Base-by-base conservation (phyloP, 2,113 vertebrate genomes). In the Ailurus styani region DNA sequence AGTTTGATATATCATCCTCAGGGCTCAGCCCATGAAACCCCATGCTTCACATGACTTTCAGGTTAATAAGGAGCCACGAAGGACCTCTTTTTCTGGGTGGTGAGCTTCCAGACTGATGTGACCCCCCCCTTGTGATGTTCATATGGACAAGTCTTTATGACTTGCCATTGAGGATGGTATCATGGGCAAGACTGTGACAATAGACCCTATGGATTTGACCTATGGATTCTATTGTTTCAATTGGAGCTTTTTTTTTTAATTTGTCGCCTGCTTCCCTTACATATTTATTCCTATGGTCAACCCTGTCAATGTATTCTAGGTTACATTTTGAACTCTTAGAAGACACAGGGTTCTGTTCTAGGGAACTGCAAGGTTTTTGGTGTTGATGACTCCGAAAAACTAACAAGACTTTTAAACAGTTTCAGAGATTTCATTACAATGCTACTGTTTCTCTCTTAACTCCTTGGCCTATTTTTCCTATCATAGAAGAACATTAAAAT, bases 381-480 rank as follows among this genome's bases (percentile, higher is more conserved):
- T 93, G 34, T n/a, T 91, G 21, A 88, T 86, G 60, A n/a, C 42
- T 72, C 40, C 52, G 55, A 78, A 95, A 77, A 91, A 11, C 31
- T 77, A 88, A 85, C 14, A 66, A 83, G 34, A 66, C 34, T 82
- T 88, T 88, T 81, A 55, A 93, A 91, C 27, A 42, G 70, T 92
- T 96, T 87, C 75, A 78, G 50, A 92, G 12, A 90, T 89, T 92
- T 96, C 21, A 54, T 83, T 78, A 94, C 23, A 90, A 91, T 78
- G 29, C 78, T 66, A 90, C 31, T 78, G 47, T 77, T 93, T 94
- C 37, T 50, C 13, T 95, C 29, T 93, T 91, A 95, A 81, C 23
- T 72, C 54, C 17, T 95, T 95, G 95, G 60, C 60, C 54, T 90
- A 70, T 85, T 87, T 98, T 94, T 94, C 52, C 52, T 90, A 37